Percentiles rank a stretch among this genome's conserved stretches.
phyloP scores from a whole-genome alignment of 1,140 invertebrate species.

The Anagrus nilaparvatae region DNA sequence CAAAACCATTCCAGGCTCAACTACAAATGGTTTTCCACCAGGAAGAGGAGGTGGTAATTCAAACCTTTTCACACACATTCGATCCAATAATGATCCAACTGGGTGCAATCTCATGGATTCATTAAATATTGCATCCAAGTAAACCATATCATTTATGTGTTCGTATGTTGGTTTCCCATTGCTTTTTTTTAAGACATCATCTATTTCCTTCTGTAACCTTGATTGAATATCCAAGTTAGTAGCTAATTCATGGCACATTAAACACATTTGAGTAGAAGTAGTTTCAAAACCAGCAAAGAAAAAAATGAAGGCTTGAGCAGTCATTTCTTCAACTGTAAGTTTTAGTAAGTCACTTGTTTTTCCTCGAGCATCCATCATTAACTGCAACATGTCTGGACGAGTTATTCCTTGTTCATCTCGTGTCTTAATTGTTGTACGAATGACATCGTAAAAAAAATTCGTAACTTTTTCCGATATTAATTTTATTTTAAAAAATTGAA shows the following conservation, averaged over 20 bases:
- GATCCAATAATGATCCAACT: constrained; percentile 38
- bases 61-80: constrained; percentile 33
- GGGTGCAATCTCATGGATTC: constrained; percentile 18
- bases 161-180: constrained; percentile 19
- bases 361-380: constrained; percentile 26
- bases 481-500: not conserved
- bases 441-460: constrained; percentile 20
- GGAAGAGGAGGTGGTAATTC: constrained; percentile 21
- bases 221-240: constrained; percentile 16
- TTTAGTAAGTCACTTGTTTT: constrained; percentile 15
- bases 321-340: constrained; percentile 13
- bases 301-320: constrained; percentile 31
- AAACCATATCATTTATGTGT: constrained; percentile 13
- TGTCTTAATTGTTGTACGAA: constrained; percentile 17
- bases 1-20: constrained; percentile 24
- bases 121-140: constrained; percentile 20
- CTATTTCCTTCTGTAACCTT: constrained; percentile 21
- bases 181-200: constrained; percentile 14
- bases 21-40: constrained; percentile 33
- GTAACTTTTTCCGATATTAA: constrained; percentile 4
- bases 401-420: constrained; percentile 19
- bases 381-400: constrained; percentile 29
- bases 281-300: constrained; percentile 37
- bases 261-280: constrained; percentile 30
- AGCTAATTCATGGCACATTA: constrained; percentile 15